These are phyloP conservation scores for Megamerina dolium DNA, from an alignment of 2,888 invertebrate species.

Conservation along the genomic window DNA sequence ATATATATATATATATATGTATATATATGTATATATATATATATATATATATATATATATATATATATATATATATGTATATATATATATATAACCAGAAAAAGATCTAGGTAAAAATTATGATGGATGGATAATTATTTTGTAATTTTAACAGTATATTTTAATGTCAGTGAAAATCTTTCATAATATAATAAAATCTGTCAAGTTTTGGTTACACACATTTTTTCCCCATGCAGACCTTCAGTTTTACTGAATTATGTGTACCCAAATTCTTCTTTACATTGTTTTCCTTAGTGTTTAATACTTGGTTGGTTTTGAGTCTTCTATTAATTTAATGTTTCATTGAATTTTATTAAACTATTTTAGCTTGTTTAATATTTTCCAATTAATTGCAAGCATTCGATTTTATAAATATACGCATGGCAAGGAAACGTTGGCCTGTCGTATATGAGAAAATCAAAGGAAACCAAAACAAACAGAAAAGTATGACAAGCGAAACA, in stretches of 20 bases:
- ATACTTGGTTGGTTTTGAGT: constrained; percentile 50
- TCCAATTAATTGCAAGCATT: constrained; percentile 12
- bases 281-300: constrained; percentile 24
- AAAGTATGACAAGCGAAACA: too few species aligned
- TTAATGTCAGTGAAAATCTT: too few species aligned
- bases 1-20: constrained; percentile 12
- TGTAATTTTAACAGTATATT: too few species aligned
- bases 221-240: too few species aligned
- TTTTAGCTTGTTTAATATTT: not conserved
- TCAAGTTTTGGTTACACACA: too few species aligned
- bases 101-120: too few species aligned
- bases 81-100: too few species aligned
- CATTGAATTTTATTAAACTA: constrained; percentile 13
- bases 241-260: constrained; percentile 14
- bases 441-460: too few species aligned
- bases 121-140: too few species aligned
- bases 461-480: too few species aligned
- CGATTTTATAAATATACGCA: not conserved
- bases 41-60: constrained; percentile 20
- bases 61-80: constrained; percentile 20
- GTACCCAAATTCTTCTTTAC: constrained; percentile 12
- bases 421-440: too few species aligned
- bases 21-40: constrained; percentile 23
- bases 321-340: constrained; percentile 36
- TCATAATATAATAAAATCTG: too few species aligned